A percentile compares a stretch with the other conserved stretches of the same genome.
Evolutionary conservation across 1,140 invertebrate genomes (phyloP).

Genomic region (Leguminivora glycinivorella): DNA sequence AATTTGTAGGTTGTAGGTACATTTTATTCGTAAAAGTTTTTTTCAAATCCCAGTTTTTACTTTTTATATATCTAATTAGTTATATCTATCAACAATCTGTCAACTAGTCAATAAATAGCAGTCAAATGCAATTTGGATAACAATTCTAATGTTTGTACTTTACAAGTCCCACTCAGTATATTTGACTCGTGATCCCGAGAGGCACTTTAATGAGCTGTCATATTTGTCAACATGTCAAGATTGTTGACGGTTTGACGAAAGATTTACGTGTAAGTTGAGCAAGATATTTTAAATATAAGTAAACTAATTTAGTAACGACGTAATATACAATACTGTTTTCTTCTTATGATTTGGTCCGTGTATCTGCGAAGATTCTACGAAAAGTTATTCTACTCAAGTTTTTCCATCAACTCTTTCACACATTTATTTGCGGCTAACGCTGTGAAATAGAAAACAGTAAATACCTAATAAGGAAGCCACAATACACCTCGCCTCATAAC

Average conservation of each 20-base stretch:
- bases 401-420: neutral
- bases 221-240: slow-evolving; percentile 21
- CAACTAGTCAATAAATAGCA: too few species aligned
- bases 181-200: neutral
- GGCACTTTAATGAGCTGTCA: slow-evolving; percentile 14
- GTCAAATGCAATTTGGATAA: neutral
- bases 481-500: neutral
- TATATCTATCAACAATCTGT: too few species aligned
- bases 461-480: slow-evolving; percentile 1
- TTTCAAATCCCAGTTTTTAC: too few species aligned
- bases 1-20: too few species aligned
- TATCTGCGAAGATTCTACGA: too few species aligned
- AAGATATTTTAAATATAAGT: neutral
- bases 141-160: neutral
- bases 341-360: too few species aligned
- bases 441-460: neutral
- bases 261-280: neutral
- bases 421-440: neutral
- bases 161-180: neutral
- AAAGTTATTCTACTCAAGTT: neutral
- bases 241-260: slow-evolving; percentile 5
- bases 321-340: neutral
- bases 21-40: neutral
- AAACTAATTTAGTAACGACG: neutral
- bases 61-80: too few species aligned